Base-by-base conservation (phyloP, 2,888 invertebrate species). In the Lacanobia wlatinum region DNA sequence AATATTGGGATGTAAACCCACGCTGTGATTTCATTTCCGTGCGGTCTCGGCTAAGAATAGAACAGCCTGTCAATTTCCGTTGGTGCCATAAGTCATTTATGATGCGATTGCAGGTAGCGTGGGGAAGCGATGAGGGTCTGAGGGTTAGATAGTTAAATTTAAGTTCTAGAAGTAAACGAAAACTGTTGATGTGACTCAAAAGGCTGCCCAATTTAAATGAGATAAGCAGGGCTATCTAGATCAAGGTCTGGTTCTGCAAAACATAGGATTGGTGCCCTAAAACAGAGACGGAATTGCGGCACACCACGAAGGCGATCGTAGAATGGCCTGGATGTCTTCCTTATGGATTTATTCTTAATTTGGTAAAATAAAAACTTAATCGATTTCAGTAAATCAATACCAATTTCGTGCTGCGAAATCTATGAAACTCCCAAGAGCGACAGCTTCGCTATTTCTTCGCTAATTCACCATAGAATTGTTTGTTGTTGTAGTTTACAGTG, bases 41-140 rank as follows among this genome's bases (percentile, higher is more conserved):
- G 62, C 76, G 10, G 12, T 62, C 21, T 58, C 8, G 1, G 23
- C 62, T 70, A 76, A 70, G 61, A 76, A 76, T 76, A 70, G 75
- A 60, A 43, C 40, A 18, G 62, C 21, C 28, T 70, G 75, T 63
- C 75, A 53, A 76, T 70, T 75, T 75, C 70, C 52, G 70, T 43
- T 58, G 40, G 28, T 53, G 40, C 46, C 21, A 40, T 62, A 48
- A 52, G 9, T 28, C 12, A 40, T 56, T 56, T 50, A 63, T n/a
- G 63, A 34, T 73, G 18, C 18, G 21, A 50, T 50, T 56, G 56
- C 40, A 55, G 62, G 40, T 56, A 56, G n/a, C n/a, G 56, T 34
- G 28, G 56, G 56, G 16, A 28, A 55, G 4, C 4, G 18, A 34
- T 56, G 8, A 34, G 18, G 34, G 1, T 56, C 55, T 4, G 18